Conservation (phyloP, 2,888 invertebrate species). For the Rugalucina vietnamica region DNA sequence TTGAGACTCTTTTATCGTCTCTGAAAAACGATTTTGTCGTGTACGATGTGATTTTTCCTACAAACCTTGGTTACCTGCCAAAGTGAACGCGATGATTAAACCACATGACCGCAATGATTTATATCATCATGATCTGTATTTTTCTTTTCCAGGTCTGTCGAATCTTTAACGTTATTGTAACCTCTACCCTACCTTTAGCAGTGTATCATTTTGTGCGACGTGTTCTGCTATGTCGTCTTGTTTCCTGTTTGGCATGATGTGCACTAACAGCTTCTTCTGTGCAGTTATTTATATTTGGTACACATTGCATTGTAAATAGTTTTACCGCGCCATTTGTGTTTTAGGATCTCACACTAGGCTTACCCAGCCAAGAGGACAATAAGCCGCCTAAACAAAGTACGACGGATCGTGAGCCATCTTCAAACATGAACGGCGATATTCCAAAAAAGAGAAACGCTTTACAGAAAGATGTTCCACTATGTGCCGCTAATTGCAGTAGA, state of each 20-base stretch:
- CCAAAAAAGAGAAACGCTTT: no score
- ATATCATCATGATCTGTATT: no score
- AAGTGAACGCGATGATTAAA: no score
- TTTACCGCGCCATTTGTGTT: slow-evolving; percentile 73
- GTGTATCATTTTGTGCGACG: slow-evolving; percentile 65
- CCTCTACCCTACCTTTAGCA: slow-evolving; percentile 70
- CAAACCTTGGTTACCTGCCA: no score
- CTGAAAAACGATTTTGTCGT: no score
- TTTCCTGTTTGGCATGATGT: slow-evolving; percentile 66
- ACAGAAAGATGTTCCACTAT: no score
- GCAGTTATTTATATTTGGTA: slow-evolving; percentile 72
- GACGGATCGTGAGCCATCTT: neutral
- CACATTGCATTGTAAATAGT: slow-evolving; percentile 77
- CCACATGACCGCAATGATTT: no score
- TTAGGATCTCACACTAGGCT: slow-evolving; percentile 37
- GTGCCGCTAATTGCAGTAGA: no score
- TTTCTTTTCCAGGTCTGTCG: slow-evolving; percentile 71
- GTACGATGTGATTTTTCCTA: no score
- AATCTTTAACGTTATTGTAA: slow-evolving; percentile 62
- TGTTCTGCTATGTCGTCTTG: slow-evolving; percentile 65
- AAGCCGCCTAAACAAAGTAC: neutral
- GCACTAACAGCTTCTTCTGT: slow-evolving; percentile 67
- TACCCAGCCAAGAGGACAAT: slow-evolving; percentile 1
- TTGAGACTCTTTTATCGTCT: no score
- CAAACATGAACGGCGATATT: neutral